Base-by-base conservation (phyloP, 2,797 vertebrate genomes). In the Ibycter americanus region DNA sequence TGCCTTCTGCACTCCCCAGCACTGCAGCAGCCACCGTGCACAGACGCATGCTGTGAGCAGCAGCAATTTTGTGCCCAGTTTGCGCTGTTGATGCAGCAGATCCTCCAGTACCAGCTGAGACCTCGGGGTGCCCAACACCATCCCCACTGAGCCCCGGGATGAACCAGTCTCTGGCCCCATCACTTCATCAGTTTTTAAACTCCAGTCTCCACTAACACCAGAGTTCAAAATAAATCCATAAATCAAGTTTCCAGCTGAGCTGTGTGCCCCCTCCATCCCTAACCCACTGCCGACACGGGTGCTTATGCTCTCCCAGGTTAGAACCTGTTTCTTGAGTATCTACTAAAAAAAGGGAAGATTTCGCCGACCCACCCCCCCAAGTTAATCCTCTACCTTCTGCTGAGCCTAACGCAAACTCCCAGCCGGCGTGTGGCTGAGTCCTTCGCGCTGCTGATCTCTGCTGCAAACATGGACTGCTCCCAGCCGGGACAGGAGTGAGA, bases 221-320 rank as follows among this genome's bases (percentile, higher is more conserved):
- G 40, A 0, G 44, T 27, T 34, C 52, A 51, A 74, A 90, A 34
- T 11, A 6, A 32, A 77, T 3, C 47, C 40, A 32, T 23, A 27
- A 83, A 71, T 19, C 17, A 29, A 29, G 8, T 36, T 73, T 52
- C 13, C 40, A 32, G 63, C 22, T 31, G 47, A 73, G 51, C 31
- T 8, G 15, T 1, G 4, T 9, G 21, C 27, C n/a, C 68, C 22
- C 21, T 61, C 62, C 87, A 17, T 15, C 49, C 65, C 68, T 1
- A 0, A 2, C 21, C 12, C 9, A 1, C 17, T 5, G 9, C 58
- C 4, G 5, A 11, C 29, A 7, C 3, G 27, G 56, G 20, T n/a
- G 11, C 22, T 27, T 0, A 0, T 22, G 46, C 34, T 68, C 12
- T 72, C 27, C n/a, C 0, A 0, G 29, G 2, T 46, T 63, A 44